phyloP scores from a whole-genome alignment of 2,888 invertebrate species.

The Agrenia bidenticulata region DNA sequence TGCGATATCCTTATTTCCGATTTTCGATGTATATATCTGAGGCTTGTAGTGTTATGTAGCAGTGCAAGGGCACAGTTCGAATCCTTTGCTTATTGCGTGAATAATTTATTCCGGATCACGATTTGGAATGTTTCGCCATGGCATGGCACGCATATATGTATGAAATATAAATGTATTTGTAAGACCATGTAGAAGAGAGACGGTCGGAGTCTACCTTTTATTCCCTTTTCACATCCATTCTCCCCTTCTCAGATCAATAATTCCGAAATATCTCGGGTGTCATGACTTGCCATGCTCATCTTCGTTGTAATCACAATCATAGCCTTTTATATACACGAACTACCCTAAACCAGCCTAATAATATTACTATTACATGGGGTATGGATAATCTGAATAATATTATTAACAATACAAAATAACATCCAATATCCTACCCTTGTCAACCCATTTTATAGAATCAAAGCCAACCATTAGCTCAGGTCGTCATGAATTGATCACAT shows the following conservation, averaged over 20 bases:
- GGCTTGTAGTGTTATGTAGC: background rate
- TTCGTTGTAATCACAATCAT: slow-evolving; percentile 18
- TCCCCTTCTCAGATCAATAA: slow-evolving; percentile 32
- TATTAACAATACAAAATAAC: background rate
- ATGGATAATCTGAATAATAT: slow-evolving; percentile 7
- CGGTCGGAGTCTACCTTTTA: slow-evolving; percentile 9
- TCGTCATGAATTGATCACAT: too few species aligned
- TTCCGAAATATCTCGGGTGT: slow-evolving; percentile 38
- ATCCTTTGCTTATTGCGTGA: slow-evolving; percentile 45
- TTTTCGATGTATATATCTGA: too few species aligned
- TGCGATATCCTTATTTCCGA: background rate
- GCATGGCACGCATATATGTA: slow-evolving; percentile 19
- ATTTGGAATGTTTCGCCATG: slow-evolving; percentile 42
- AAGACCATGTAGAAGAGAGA: background rate
- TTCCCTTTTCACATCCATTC: slow-evolving; percentile 12
- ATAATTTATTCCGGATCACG: slow-evolving; percentile 53
- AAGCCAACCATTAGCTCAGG: background rate
- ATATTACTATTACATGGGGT: too few species aligned
- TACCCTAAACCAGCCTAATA: too few species aligned
- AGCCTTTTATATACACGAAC: background rate
- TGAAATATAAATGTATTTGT: slow-evolving; percentile 17
- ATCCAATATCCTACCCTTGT: background rate
- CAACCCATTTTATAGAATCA: slow-evolving; percentile 4
- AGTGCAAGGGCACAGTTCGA: background rate
- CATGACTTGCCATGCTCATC: slow-evolving; percentile 31